Base-by-base conservation (phyloP, 1,140 invertebrate genomes). In the Battus philenor region DNA sequence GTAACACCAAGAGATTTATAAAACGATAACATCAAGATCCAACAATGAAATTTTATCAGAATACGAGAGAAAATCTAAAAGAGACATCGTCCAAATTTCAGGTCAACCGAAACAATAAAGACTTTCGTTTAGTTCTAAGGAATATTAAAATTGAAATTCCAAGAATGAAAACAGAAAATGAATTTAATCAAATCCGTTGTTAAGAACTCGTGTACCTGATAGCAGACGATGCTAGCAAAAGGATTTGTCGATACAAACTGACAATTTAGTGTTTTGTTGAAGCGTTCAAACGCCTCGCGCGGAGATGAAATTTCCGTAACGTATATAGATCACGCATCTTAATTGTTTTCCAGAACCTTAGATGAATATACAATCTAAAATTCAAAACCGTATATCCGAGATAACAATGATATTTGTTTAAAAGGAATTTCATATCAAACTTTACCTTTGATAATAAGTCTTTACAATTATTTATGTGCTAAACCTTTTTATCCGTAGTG, bases 261-360 rank as follows among this genome's bases (percentile, higher is more conserved):
- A 41, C 12, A 13, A 15, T 27, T 13, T 39, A n/a, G 13, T 29
- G 6, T 41, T 16, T 16, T 9, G 20, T 11, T 26, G 13, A 39
- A 9, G 11, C 22, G 26, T 5, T 22, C 18, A 20, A 20, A 20
- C 10, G n/a, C n/a, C n/a, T n/a, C n/a, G 16, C 36, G 13, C 36
- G 38, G 38, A 41, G 38, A 41, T 41, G 26, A 27, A 41, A 41
- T 41, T 41, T 41, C 38, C 38, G 38, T 29, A 41, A 22, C 38
- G 38, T 22, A 4, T 12, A 27, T 26, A 41, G 24, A 41, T 41
- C 38, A 41, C 38, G 27, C 26, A n/a, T 29, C 8, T 41, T 41
- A 41, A 41, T 41, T 41, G 38, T 41, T 41, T 39, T 11, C 29
- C 15, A 41, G 20, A 26, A 41, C 38, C 24, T 41, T 12, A 27